A percentile compares a stretch with the other conserved stretches of the same genome.
Evolutionary conservation across 2,888 invertebrate genomes (phyloP).

Genomic region (Halictus ligatus): DNA sequence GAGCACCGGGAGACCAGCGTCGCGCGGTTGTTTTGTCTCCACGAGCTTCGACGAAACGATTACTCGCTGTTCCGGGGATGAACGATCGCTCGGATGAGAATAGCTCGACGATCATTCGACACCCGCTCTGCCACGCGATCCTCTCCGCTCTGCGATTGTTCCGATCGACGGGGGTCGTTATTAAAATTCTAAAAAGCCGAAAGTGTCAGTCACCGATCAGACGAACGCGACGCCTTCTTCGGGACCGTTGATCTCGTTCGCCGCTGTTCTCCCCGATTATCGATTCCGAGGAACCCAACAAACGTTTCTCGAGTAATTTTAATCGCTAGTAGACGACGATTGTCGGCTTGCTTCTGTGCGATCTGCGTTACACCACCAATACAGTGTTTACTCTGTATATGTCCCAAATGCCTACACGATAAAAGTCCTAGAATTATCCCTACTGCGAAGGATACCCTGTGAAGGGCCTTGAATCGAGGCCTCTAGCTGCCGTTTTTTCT

Average conservation of each 20-base stretch:
- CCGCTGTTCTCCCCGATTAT: neutral
- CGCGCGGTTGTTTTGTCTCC: neutral
- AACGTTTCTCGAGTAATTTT: neutral
- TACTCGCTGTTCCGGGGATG: conserved; percentile 4
- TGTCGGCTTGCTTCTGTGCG: neutral
- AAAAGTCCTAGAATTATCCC: too few species aligned
- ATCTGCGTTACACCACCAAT: too few species aligned
- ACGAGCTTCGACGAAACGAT: conserved; percentile 14
- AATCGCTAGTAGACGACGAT: neutral
- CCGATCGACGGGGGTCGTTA: neutral
- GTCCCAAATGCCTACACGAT: too few species aligned
- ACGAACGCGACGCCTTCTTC: too few species aligned
- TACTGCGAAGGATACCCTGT: too few species aligned
- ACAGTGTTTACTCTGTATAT: too few species aligned
- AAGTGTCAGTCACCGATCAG: neutral
- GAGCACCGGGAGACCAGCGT: conserved; percentile 29
- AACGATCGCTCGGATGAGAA: conserved; percentile 1
- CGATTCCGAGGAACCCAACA: neutral
- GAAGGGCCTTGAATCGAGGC: too few species aligned
- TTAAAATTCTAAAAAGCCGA: conserved; percentile 9
- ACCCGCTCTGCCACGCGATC: neutral
- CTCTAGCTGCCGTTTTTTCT: too few species aligned
- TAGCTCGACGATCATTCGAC: conserved; percentile 7
- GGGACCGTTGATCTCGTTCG: too few species aligned
- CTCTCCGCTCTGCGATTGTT: neutral